phyloP scores from a whole-genome alignment of 2,888 invertebrate genomes.

The Tenodera sinensis region DNA sequence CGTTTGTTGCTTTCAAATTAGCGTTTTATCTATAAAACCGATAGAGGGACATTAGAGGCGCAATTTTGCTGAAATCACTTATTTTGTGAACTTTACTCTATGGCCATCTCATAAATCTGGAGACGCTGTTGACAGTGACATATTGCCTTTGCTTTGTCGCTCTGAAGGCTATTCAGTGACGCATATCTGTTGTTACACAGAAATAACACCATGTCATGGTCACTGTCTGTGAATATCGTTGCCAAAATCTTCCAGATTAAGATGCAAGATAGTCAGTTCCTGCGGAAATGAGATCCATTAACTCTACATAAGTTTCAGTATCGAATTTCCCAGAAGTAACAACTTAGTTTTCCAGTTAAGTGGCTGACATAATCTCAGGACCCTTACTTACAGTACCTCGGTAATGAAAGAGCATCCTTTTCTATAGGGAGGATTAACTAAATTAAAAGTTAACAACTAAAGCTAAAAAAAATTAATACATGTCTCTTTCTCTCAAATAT shows the following conservation, averaged over 20 bases:
- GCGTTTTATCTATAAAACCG: neutral
- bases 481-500: too few species aligned
- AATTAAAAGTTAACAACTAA: too few species aligned
- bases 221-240: neutral
- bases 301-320: neutral
- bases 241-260: neutral
- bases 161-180: slow-evolving; percentile 7
- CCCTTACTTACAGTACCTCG: too few species aligned
- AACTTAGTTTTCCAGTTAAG: neutral
- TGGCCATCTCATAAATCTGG: neutral
- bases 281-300: neutral
- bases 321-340: neutral
- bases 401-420: too few species aligned
- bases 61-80: neutral
- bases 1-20: too few species aligned
- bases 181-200: neutral
- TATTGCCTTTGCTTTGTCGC: slow-evolving; percentile 1
- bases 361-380: too few species aligned
- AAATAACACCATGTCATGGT: neutral
- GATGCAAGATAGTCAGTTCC: neutral
- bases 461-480: too few species aligned
- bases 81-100: neutral
- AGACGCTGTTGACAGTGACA: slow-evolving; percentile 1
- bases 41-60: neutral
- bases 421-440: too few species aligned